phyloP scores from a whole-genome alignment of 2,113 vertebrate species.

The Gulo gulo region DNA sequence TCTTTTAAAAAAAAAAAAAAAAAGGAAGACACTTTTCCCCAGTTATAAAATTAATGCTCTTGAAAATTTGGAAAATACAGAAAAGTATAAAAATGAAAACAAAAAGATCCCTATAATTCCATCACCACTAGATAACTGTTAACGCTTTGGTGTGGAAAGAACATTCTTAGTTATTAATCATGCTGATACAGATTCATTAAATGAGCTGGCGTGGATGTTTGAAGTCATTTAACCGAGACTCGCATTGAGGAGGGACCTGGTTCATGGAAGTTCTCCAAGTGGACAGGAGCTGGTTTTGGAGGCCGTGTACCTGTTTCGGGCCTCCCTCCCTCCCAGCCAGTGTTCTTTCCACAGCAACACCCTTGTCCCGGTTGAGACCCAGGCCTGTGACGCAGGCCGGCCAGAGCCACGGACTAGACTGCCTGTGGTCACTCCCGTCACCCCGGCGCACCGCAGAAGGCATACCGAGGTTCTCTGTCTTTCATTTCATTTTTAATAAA shows the following conservation, averaged over 20 bases:
- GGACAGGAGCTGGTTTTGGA: not conserved
- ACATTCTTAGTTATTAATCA: not conserved
- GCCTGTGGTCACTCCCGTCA: not conserved
- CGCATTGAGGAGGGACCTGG: not conserved
- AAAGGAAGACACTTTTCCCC: not conserved
- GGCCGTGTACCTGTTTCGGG: fast-evolving
- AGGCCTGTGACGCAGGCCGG: not conserved
- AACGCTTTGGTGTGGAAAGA: not conserved
- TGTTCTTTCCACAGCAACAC: not conserved
- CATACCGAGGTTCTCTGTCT: not conserved
- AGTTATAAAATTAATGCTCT: not conserved
- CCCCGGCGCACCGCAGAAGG: not conserved
- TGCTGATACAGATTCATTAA: fast-evolving
- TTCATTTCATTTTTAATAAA: not conserved
- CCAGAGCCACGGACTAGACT: no score
- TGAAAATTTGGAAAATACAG: slow-evolving; percentile 46
- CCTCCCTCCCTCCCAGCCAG: not conserved
- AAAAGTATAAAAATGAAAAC: slow-evolving; percentile 10
- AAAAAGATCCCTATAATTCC: not conserved
- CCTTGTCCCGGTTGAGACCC: not conserved
- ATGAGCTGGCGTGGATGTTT: fast-evolving
- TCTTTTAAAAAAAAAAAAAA: not conserved
- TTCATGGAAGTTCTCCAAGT: not conserved
- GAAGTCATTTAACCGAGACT: fast-evolving
- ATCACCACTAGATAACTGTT: not conserved